These are phyloP conservation scores for Suillia variegata DNA, from an alignment of 2,888 invertebrate genomes.

Conservation along the genomic window DNA sequence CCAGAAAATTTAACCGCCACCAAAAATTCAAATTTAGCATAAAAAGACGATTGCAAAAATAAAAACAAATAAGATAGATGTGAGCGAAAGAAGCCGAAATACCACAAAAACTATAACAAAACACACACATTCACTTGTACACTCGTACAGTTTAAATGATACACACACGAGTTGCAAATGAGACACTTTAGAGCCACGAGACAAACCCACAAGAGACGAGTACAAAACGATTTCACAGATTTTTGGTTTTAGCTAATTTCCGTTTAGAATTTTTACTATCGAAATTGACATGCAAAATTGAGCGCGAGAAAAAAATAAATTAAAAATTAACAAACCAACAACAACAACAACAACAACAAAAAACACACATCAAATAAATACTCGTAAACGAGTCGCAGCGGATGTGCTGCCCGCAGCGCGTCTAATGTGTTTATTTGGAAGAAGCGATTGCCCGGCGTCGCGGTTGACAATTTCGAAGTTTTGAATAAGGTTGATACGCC, in stretches of 20 bases:
- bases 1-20: too few relatives aligned
- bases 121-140: too few relatives aligned
- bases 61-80: neutral
- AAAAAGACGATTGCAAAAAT: neutral
- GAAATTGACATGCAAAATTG: neutral
- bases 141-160: too few relatives aligned
- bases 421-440: neutral
- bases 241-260: conserved; percentile 35
- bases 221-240: neutral
- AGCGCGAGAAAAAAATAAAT: neutral
- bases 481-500: too few relatives aligned
- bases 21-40: conserved; percentile 21
- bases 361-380: neutral
- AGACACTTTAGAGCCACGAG: too few relatives aligned
- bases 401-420: conserved; percentile 5
- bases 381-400: conserved; percentile 6
- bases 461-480: too few relatives aligned
- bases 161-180: too few relatives aligned
- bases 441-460: too few relatives aligned
- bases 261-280: conserved; percentile 45
- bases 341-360: too few relatives aligned
- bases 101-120: neutral
- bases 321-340: neutral
- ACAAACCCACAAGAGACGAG: neutral
- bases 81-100: too few relatives aligned